Percentiles rank a stretch among this genome's conserved stretches.
phyloP scores from a whole-genome alignment of 2,113 vertebrate genomes.

The Pao palembangensis region DNA sequence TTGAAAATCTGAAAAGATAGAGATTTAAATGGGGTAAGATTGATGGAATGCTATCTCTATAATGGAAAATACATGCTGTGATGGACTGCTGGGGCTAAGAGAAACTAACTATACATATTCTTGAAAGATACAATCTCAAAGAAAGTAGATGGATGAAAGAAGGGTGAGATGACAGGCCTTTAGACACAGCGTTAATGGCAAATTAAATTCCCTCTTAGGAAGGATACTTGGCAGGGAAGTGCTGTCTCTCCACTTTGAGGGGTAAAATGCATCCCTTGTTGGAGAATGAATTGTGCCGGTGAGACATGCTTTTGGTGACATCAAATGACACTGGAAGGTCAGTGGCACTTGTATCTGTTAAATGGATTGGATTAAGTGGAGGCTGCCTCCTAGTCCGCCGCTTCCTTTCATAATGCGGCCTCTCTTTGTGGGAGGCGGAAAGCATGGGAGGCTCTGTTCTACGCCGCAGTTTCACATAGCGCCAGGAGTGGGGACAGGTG shows the following conservation, averaged over 20 bases:
- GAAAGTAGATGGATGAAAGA: conserved; percentile 56
- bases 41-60: conserved; percentile 90
- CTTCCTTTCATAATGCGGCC: conserved; percentile 72
- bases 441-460: conserved; percentile 58
- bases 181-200: conserved; percentile 77
- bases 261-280: conserved; percentile 65
- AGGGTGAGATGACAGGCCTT: conserved; percentile 66
- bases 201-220: conserved; percentile 69
- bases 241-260: conserved; percentile 60
- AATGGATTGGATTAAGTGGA: conserved; percentile 77
- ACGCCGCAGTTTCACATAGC: conserved; percentile 49
- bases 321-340: conserved; percentile 76
- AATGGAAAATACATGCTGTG: conserved; percentile 90
- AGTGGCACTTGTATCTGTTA: conserved; percentile 75
- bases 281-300: conserved; percentile 68
- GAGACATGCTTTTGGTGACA: conserved; percentile 69
- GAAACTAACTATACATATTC: conserved; percentile 78
- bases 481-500: conserved; percentile 68
- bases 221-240: conserved; percentile 72
- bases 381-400: conserved; percentile 61
- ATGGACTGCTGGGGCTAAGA: conserved; percentile 79
- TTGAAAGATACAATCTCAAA: conserved; percentile 76
- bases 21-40: conserved; percentile 88
- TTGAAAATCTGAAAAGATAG: conserved; percentile 89
- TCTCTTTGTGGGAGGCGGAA: conserved; percentile 63